Evolutionary conservation across 2,888 invertebrate species (phyloP).

Genomic region (Standfussiana lucernea): DNA sequence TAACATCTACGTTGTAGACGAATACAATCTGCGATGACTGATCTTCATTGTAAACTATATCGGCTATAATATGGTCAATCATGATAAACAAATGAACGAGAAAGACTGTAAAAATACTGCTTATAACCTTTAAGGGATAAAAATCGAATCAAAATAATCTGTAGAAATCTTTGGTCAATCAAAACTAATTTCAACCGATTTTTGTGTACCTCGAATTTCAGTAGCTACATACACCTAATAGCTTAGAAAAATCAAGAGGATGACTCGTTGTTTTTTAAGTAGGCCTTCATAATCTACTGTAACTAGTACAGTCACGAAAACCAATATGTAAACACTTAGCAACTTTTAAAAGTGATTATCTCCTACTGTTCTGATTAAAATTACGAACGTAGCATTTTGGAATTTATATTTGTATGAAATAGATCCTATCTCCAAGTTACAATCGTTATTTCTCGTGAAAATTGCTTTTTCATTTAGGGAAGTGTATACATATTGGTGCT

Average conservation of each 20-base stretch:
- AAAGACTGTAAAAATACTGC: background rate
- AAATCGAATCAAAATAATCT: background rate
- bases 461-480: no score
- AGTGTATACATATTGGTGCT: no score
- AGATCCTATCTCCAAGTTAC: no score
- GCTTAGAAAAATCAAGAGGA: background rate
- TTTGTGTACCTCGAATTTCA: background rate
- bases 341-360: no score
- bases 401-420: no score
- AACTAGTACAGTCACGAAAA: no score
- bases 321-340: no score
- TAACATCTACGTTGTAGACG: conserved; percentile 29
- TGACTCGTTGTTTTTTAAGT: background rate
- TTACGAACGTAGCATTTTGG: no score
- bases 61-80: background rate
- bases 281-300: background rate
- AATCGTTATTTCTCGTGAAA: no score
- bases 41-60: conserved; percentile 23
- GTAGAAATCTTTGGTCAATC: background rate
- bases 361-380: no score
- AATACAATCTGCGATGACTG: conserved; percentile 28
- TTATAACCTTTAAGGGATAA: background rate
- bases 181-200: background rate
- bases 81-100: background rate
- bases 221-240: background rate